Evolutionary conservation across 2,888 invertebrate genomes (phyloP).

Genomic region (Dynastes grantii): DNA sequence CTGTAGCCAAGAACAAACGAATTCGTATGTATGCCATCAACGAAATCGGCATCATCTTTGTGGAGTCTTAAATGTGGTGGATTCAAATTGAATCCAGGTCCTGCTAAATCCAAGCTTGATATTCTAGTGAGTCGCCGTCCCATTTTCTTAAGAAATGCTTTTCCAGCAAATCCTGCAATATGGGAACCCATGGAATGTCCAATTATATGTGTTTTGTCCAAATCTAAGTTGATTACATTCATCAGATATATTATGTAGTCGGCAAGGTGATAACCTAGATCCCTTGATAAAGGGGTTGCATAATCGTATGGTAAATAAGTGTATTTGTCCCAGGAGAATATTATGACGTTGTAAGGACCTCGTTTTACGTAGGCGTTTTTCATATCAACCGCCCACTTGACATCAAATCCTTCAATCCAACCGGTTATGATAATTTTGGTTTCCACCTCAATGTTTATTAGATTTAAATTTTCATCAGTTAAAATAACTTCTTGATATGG

Average conservation of each 20-base stretch:
- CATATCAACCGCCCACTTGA: slow-evolving; percentile 48
- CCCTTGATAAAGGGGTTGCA: slow-evolving; percentile 24
- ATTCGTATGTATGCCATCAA: slow-evolving; percentile 51
- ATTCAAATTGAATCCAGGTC: slow-evolving; percentile 50
- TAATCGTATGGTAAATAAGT: slow-evolving; percentile 46
- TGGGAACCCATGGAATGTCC: slow-evolving; percentile 52
- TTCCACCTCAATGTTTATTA: slow-evolving; percentile 45
- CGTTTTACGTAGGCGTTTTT: slow-evolving; percentile 48
- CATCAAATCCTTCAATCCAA: slow-evolving; percentile 49
- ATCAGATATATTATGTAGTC: slow-evolving; percentile 47
- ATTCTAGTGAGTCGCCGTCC: slow-evolving; percentile 39
- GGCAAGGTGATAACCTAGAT: slow-evolving; percentile 43
- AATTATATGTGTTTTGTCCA: slow-evolving; percentile 49
- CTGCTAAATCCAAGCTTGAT: slow-evolving; percentile 49
- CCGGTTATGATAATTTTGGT: slow-evolving; percentile 51
- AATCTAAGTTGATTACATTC: slow-evolving; percentile 34
- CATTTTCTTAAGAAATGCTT: slow-evolving; percentile 33
- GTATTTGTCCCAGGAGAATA: slow-evolving; percentile 50
- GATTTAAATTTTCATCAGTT: slow-evolving; percentile 30
- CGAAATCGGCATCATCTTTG: slow-evolving; percentile 49
- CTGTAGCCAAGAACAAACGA: slow-evolving; percentile 48
- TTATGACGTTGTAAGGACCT: slow-evolving; percentile 47
- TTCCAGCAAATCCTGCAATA: slow-evolving; percentile 49
- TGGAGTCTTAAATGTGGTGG: slow-evolving; percentile 45
- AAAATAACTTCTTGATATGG: slow-evolving; percentile 37